A percentile compares a stretch with the other conserved stretches of the same genome.
phyloP scores from a whole-genome alignment of 2,797 vertebrate genomes.

The Mallotus villosus region DNA sequence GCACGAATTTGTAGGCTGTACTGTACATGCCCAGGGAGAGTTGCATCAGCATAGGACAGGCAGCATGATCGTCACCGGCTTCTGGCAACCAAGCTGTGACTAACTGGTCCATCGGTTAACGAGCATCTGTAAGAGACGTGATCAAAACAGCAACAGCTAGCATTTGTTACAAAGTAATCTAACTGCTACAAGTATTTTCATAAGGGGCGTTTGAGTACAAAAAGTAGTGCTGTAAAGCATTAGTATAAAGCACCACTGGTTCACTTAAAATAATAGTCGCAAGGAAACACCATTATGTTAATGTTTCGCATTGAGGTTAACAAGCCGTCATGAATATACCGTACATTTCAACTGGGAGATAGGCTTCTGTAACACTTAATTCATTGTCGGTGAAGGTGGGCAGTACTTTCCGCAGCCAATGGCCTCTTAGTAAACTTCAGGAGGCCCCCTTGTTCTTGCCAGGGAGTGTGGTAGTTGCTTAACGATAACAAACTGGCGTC shows the following conservation, averaged over 20 bases:
- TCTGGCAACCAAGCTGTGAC: neutral
- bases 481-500: too few species aligned
- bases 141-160: neutral
- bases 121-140: neutral
- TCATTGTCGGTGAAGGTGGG: neutral
- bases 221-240: conserved; percentile 2
- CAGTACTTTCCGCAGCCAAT: conserved; percentile 19
- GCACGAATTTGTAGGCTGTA: conserved; percentile 8
- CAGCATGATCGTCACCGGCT: neutral
- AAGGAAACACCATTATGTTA: too few species aligned
- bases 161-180: too few species aligned
- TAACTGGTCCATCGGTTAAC: conserved; percentile 8
- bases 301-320: too few species aligned
- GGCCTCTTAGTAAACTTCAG: neutral
- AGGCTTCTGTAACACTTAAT: neutral
- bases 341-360: too few species aligned
- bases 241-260: too few species aligned
- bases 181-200: neutral
- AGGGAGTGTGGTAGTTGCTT: too few species aligned
- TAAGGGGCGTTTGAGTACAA: neutral
- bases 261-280: too few species aligned
- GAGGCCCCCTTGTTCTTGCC: too few species aligned
- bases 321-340: too few species aligned
- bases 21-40: conserved; percentile 24
- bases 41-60: conserved; percentile 51